Conservation (phyloP, 2,888 invertebrate species). For the Coecobrya sp. region DNA sequence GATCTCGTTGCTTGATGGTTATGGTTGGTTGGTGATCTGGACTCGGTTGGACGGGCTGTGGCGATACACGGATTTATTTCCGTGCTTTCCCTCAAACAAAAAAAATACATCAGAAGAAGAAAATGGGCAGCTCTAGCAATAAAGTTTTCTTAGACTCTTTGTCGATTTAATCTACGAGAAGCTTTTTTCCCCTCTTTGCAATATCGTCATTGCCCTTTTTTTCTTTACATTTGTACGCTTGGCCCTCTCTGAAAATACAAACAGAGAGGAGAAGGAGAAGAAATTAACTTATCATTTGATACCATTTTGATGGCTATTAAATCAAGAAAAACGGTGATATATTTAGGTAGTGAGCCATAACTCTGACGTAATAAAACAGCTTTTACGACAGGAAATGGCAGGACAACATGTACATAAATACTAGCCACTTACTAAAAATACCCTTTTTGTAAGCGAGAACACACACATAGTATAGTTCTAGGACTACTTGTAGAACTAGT, state of each 20-base stretch:
- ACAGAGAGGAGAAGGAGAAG: background rate
- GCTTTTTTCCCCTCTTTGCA: background rate
- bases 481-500: background rate
- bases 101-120: background rate
- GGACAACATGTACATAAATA: background rate
- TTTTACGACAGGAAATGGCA: constrained; percentile 13
- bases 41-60: background rate
- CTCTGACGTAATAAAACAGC: constrained; percentile 35
- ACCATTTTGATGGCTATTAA: constrained; percentile 57
- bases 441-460: background rate
- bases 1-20: too few species aligned
- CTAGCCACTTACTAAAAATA: background rate
- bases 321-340: constrained; percentile 49
- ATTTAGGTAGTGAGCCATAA: constrained; percentile 29
- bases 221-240: background rate
- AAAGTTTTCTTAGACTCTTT: background rate
- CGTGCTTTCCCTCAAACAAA: background rate
- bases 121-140: constrained; percentile 2
- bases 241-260: too few species aligned
- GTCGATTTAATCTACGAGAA: constrained; percentile 35
- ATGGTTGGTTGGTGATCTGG: too few species aligned
- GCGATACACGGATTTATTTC: constrained; percentile 32
- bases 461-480: background rate
- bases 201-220: background rate
- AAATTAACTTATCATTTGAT: constrained; percentile 58